Evolutionary conservation across 2,113 vertebrate genomes (phyloP), one percentile per base, ranked within the genome.

Genomic region (Notarius lentiginosus): DNA sequence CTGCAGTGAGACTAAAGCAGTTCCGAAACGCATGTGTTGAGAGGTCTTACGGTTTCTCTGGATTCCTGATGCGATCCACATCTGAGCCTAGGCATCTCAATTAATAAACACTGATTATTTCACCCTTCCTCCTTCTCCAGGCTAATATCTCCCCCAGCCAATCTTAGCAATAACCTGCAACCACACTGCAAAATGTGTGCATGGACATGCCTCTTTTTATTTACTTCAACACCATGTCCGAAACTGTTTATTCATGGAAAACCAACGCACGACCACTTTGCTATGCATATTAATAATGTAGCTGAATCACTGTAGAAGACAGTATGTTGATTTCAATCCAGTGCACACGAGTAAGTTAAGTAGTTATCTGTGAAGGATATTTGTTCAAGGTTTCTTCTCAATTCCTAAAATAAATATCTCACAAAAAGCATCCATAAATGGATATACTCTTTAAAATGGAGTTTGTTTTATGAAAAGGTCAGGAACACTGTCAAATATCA

Each of bases 101-200:
- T 83, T 65, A 83, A 83, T 66, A 83, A 66, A 66, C 41, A n/a
- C 61, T 27, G 61, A 66, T 83, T 83, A 51, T 65, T 83, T 27
- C 24, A 65, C 81, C 22, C 47, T 61, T 83, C 24, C 81, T 15
- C 47, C 81, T 1, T 66, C 24, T n/a, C 8, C 5, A 49, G 61
- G 81, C 27, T 83, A 66, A 83, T 83, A 83, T 51, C 61, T n/a
- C 27, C 18, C 22, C 18, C 22, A 83, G 63, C 14, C 24, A 51
- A 83, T 66, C 63, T n/a, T 51, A 83, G 61, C 61, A 51, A 83
- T 24, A 34, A 27, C 66, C 41, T 60, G 79, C 63, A 86, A 60
- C 22, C 85, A 70, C 53, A 56, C 68, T n/a, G 49, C 61, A 66
- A 30, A 41, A 30, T 56, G n/a, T 81, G 63, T 79, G 60, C 58